phyloP scores from a whole-genome alignment of 1,140 invertebrate genomes.

The Pectinophora gossypiella region DNA sequence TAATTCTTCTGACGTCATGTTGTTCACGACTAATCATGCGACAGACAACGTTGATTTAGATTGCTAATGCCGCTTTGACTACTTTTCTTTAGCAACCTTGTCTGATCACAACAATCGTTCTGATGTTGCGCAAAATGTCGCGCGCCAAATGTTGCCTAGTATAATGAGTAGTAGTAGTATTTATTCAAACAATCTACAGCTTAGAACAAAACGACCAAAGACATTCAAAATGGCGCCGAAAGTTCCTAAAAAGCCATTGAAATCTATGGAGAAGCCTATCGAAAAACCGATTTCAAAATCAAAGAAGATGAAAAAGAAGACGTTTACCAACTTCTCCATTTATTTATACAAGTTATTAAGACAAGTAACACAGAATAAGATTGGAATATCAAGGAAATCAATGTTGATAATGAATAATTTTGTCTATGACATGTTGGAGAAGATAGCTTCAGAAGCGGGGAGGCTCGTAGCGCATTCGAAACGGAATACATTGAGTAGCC shows the following conservation, averaged over 20 bases:
- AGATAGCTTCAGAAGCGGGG: conserved; percentile 77
- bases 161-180: no score
- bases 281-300: conserved; percentile 40
- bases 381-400: conserved; percentile 44
- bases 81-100: no score
- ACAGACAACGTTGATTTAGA: no score
- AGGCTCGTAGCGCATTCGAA: conserved; percentile 76
- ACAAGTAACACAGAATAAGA: conserved; percentile 49
- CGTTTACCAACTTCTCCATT: conserved; percentile 80
- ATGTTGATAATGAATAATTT: conserved; percentile 83
- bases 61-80: no score
- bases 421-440: conserved; percentile 70
- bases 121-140: no score
- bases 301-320: conserved; percentile 74
- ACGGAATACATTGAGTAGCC: conserved; percentile 67
- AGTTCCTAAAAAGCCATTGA: conserved; percentile 30
- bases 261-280: conserved; percentile 39
- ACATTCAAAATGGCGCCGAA: conserved; percentile 43
- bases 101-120: no score
- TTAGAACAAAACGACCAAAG: no score
- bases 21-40: no score
- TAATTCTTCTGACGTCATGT: no score
- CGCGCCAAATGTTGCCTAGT: no score
- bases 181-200: no score
- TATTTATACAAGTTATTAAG: conserved; percentile 85